Conservation (phyloP, 2,888 invertebrate genomes). For the Heteropelma amictum region DNA sequence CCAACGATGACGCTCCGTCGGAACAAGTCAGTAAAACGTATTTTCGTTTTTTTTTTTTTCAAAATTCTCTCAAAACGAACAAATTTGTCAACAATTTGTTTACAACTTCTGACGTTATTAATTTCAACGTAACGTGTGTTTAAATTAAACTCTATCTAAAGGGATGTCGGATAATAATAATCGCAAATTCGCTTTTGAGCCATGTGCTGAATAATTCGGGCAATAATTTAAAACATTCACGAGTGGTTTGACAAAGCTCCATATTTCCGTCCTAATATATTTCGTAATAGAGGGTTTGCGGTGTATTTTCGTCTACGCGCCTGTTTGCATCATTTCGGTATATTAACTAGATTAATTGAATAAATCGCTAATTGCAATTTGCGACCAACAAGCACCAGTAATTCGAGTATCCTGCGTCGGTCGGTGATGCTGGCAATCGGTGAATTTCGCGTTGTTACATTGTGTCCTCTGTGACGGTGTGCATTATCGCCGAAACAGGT, state of each 20-base stretch:
- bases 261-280: not conserved
- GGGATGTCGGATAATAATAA: too few relatives aligned
- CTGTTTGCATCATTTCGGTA: not conserved
- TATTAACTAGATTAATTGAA: constrained; percentile 43
- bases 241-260: not conserved
- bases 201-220: too few relatives aligned
- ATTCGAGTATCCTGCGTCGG: constrained; percentile 16
- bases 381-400: constrained; percentile 11
- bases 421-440: constrained; percentile 10
- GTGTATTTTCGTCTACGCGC: too few relatives aligned
- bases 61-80: too few relatives aligned
- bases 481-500: constrained; percentile 31
- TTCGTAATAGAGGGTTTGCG: not conserved
- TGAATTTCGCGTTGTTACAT: constrained; percentile 25
- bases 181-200: too few relatives aligned
- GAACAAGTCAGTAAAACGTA: constrained; percentile 70
- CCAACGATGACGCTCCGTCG: constrained; percentile 66
- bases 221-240: not conserved
- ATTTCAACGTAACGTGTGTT: too few relatives aligned
- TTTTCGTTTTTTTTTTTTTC: too few relatives aligned
- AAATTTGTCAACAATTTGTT: not conserved
- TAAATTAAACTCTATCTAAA: too few relatives aligned
- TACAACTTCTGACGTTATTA: too few relatives aligned
- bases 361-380: constrained; percentile 34
- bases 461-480: not conserved